These are phyloP conservation scores for Tinea semifulvella DNA, from an alignment of 2,888 invertebrate genomes.

Conservation along the genomic window DNA sequence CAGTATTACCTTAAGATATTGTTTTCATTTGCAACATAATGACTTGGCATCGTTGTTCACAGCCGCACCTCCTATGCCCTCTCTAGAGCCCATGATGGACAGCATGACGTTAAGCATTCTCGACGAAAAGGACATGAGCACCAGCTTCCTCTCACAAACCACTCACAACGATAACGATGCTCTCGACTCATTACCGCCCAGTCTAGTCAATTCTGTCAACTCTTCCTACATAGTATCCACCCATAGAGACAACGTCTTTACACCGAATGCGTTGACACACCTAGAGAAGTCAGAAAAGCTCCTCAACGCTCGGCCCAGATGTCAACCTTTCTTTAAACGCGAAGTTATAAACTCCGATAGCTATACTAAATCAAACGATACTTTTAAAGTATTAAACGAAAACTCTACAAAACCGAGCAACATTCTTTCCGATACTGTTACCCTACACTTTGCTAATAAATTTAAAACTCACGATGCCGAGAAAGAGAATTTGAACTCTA, in stretches of 20 bases:
- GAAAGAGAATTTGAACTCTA: slow-evolving; percentile 45
- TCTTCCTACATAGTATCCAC: slow-evolving; percentile 45
- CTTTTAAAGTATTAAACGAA: slow-evolving; percentile 47
- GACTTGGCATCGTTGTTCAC: too few species aligned
- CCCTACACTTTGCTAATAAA: slow-evolving; percentile 50
- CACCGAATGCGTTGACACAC: slow-evolving; percentile 28
- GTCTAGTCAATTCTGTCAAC: slow-evolving; percentile 54
- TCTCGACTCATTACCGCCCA: slow-evolving; percentile 54
- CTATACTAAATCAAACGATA: slow-evolving; percentile 52
- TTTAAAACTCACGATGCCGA: slow-evolving; percentile 45
- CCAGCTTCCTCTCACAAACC: slow-evolving; percentile 59
- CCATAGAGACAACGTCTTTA: neutral
- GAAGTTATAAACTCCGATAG: slow-evolving; percentile 42
- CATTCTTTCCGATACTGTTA: slow-evolving; percentile 46
- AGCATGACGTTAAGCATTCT: slow-evolving; percentile 61
- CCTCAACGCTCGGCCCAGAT: slow-evolving; percentile 35
- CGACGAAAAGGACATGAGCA: slow-evolving; percentile 63
- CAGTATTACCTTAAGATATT: too few species aligned
- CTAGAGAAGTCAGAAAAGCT: slow-evolving; percentile 50
- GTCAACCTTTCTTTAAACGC: slow-evolving; percentile 5
- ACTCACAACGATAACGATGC: slow-evolving; percentile 58
- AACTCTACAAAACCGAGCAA: slow-evolving; percentile 32
- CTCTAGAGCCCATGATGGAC: slow-evolving; percentile 57
- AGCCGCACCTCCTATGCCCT: too few species aligned
- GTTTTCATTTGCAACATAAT: too few species aligned